Conservation (phyloP, 2,888 invertebrate genomes). For the Drosophila bunnanda region DNA sequence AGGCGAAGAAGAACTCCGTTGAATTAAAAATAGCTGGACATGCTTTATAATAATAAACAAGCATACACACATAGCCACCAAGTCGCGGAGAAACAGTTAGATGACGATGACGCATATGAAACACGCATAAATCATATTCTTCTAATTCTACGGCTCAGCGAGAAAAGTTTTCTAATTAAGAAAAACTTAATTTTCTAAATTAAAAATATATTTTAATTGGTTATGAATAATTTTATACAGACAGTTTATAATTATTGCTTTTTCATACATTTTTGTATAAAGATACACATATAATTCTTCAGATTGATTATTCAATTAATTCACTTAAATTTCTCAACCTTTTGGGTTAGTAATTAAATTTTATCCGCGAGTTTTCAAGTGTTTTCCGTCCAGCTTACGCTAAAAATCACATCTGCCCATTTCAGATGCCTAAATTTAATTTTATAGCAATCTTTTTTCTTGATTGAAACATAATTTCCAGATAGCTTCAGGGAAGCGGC, state of each 20-base stretch:
- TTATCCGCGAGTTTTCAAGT: background rate
- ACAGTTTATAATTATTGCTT: too few species aligned
- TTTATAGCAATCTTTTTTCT: conserved; percentile 7
- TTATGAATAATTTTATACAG: too few species aligned
- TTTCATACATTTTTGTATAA: background rate
- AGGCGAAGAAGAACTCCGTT: conserved; percentile 12
- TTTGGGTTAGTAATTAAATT: background rate
- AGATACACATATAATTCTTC: background rate
- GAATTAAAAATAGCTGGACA: conserved; percentile 42
- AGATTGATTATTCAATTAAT: too few species aligned
- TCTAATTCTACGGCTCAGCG: background rate
- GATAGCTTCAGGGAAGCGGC: background rate
- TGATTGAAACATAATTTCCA: conserved; percentile 12
- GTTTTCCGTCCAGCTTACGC: background rate
- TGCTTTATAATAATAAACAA: conserved; percentile 25
- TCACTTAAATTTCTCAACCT: too few species aligned
- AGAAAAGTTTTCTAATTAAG: background rate
- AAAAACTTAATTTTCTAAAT: background rate
- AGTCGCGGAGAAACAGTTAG: conserved; percentile 14
- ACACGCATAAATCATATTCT: conserved; percentile 17
- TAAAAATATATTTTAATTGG: too few species aligned
- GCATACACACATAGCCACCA: background rate
- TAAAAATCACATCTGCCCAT: background rate
- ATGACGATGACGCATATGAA: conserved; percentile 41
- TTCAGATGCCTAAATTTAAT: conserved; percentile 11